Evolutionary conservation across 2,888 invertebrate genomes (phyloP).

Genomic region (Creontiades dilutus): DNA sequence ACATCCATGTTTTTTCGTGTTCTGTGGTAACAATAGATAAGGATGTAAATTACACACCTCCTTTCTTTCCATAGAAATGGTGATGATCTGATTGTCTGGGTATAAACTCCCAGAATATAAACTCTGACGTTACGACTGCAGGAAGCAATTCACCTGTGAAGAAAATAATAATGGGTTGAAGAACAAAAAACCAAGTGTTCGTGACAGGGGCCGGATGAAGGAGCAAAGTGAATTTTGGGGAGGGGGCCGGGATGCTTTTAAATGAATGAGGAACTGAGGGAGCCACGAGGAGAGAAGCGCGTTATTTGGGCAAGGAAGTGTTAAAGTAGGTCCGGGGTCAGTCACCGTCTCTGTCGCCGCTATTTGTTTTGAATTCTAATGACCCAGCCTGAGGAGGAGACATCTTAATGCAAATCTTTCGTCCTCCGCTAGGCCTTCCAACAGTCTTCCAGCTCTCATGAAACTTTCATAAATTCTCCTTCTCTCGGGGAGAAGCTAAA

Average conservation of each 20-base stretch:
- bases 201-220: slow-evolving; percentile 9
- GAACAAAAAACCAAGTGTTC: slow-evolving; percentile 23
- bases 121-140: background rate
- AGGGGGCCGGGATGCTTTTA: slow-evolving; percentile 4
- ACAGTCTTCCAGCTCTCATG: slow-evolving; percentile 54
- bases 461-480: slow-evolving; percentile 71
- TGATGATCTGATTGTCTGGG: no score
- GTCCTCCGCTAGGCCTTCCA: slow-evolving; percentile 3
- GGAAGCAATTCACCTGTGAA: background rate
- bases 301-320: slow-evolving; percentile 55
- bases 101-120: no score
- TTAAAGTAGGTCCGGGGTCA: slow-evolving; percentile 61
- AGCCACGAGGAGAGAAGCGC: slow-evolving; percentile 24
- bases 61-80: no score
- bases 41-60: no score
- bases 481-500: background rate
- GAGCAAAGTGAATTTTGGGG: slow-evolving; percentile 27
- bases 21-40: no score
- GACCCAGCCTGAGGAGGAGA: slow-evolving; percentile 43
- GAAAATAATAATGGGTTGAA: background rate
- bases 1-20: no score
- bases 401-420: slow-evolving; percentile 72
- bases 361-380: slow-evolving; percentile 72
- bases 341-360: slow-evolving; percentile 58
- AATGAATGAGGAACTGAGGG: slow-evolving; percentile 42